Percentiles rank a stretch among this genome's conserved stretches.
phyloP scores from a whole-genome alignment of 2,113 vertebrate species.

The Onychostoma macrolepis region DNA sequence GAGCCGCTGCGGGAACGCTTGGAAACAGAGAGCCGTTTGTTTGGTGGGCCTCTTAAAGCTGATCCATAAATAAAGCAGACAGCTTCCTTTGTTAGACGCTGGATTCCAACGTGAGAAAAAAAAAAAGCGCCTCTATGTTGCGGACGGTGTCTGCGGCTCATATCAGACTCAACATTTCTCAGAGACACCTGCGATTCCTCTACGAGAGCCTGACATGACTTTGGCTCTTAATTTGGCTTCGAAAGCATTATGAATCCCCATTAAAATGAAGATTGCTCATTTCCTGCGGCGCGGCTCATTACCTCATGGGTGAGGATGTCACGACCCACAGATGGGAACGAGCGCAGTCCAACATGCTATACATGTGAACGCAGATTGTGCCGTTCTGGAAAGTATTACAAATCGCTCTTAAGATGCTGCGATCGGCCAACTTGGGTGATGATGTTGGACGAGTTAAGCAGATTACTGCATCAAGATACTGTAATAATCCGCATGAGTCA shows the following conservation, averaged over 20 bases:
- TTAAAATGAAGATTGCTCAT: constrained; percentile 6
- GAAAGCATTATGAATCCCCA: not conserved
- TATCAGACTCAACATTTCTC: not conserved
- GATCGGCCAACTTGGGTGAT: not conserved
- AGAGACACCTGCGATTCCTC: not conserved
- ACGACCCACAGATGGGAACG: constrained; percentile 44
- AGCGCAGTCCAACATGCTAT: not conserved
- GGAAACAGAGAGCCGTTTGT: constrained; percentile 31
- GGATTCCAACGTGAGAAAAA: not conserved
- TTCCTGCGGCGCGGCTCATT: constrained; percentile 50
- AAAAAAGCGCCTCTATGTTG: not conserved
- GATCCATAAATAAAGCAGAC: constrained; percentile 42
- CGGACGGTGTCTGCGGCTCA: not conserved
- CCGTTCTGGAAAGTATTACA: constrained; percentile 18
- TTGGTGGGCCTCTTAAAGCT: not conserved
- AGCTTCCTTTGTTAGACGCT: constrained; percentile 6
- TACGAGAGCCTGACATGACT: not conserved
- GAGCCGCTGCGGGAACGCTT: not conserved
- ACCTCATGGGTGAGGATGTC: constrained; percentile 54
- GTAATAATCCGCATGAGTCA: not conserved
- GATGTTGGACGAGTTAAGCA: not conserved
- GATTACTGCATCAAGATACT: not conserved
- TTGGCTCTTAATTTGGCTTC: not conserved
- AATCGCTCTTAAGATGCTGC: not conserved
- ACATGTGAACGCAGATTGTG: not conserved